Conservation (phyloP, 2,888 invertebrate genomes). For the Oligia fasciuncula region DNA sequence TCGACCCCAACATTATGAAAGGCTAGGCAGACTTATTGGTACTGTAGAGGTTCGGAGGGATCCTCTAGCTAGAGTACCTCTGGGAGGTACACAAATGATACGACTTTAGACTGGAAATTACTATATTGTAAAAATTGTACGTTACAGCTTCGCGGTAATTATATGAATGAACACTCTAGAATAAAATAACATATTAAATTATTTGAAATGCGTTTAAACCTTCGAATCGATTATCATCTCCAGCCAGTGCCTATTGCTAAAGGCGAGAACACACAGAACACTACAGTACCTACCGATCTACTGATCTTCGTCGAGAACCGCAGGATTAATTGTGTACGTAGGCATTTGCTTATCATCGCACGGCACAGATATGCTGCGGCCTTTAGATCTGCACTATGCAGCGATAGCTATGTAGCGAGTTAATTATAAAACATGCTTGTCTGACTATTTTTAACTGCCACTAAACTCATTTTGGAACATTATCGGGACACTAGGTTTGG, state of each 20-base stretch:
- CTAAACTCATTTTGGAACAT: slow-evolving; percentile 58
- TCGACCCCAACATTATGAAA: neutral
- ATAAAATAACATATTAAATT: no score
- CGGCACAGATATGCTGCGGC: slow-evolving; percentile 57
- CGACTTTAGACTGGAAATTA: no score
- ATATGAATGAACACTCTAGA: no score
- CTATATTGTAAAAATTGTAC: no score
- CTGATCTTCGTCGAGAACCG: neutral
- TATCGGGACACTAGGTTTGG: slow-evolving; percentile 27
- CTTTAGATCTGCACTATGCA: slow-evolving; percentile 54
- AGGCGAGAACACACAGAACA: no score
- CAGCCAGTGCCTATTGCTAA: no score
- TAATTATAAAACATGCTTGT: slow-evolving; percentile 57
- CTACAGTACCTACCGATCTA: neutral
- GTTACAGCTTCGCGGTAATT: no score
- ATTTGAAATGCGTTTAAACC: no score
- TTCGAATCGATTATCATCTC: no score
- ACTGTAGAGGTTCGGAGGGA: no score
- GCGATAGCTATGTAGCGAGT: slow-evolving; percentile 14
- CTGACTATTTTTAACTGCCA: slow-evolving; percentile 55
- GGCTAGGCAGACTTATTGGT: neutral
- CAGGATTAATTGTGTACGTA: slow-evolving; percentile 12
- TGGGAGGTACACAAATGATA: no score
- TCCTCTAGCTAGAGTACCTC: no score
- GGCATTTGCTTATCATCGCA: slow-evolving; percentile 39